phyloP scores from a whole-genome alignment of 2,888 invertebrate species.

The Prosapia bicincta region DNA sequence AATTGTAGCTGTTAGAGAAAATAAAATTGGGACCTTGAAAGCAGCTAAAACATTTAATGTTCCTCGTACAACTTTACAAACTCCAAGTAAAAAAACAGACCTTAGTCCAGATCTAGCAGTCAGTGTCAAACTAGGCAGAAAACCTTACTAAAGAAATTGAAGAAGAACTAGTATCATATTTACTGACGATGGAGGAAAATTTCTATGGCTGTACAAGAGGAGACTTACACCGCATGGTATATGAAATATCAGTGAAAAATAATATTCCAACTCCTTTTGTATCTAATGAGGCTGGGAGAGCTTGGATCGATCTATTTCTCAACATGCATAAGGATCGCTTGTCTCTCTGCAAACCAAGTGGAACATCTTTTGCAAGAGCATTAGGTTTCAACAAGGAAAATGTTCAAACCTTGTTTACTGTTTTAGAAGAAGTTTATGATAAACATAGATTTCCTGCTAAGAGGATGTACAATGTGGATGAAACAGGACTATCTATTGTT shows the following conservation, averaged over 20 bases:
- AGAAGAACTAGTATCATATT: slow-evolving; percentile 20
- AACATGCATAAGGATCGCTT: slow-evolving; percentile 24
- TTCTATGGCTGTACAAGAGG: slow-evolving; percentile 23
- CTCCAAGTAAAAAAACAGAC: neutral
- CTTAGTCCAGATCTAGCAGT: neutral
- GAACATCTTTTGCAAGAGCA: slow-evolving; percentile 24
- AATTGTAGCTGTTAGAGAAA: neutral
- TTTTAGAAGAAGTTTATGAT: slow-evolving; percentile 23
- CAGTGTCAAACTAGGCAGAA: slow-evolving; percentile 7
- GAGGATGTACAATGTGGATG: slow-evolving; percentile 41
- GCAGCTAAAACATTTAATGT: slow-evolving; percentile 2
- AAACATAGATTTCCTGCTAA: slow-evolving; percentile 38
- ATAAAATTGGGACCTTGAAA: neutral
- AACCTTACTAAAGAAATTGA: slow-evolving; percentile 14
- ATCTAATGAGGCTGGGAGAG: slow-evolving; percentile 17
- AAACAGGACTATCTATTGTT: slow-evolving; percentile 43
- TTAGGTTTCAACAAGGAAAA: slow-evolving; percentile 29
- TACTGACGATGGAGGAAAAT: slow-evolving; percentile 22
- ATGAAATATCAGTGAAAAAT: slow-evolving; percentile 29
- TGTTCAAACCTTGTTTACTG: neutral
- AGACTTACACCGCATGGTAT: no score
- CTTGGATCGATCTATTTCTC: slow-evolving; percentile 31
- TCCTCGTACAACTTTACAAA: neutral
- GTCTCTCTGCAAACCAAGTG: slow-evolving; percentile 26
- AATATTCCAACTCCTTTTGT: neutral